phyloP scores from a whole-genome alignment of 2,113 vertebrate species.

The Sylvicapra grimmia region DNA sequence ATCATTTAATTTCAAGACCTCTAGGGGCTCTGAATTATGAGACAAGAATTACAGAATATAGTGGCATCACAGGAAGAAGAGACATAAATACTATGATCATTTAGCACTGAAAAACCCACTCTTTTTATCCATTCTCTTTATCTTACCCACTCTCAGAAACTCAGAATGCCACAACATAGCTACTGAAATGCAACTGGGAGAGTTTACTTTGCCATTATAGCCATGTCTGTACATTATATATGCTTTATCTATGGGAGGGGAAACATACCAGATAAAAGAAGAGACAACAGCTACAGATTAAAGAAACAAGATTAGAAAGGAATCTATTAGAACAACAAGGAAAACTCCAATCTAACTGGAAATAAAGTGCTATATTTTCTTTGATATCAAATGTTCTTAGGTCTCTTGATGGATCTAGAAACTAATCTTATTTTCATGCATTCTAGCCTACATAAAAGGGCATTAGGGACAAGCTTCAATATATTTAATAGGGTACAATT shows the following conservation, averaged over 20 bases:
- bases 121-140: neutral
- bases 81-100: neutral
- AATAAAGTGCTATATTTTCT: neutral
- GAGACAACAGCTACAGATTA: neutral
- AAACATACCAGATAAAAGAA: neutral
- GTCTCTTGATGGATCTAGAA: neutral
- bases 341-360: neutral
- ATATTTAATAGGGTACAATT: neutral
- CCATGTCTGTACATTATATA: neutral
- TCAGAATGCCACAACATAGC: neutral
- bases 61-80: neutral
- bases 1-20: neutral
- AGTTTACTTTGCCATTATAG: neutral
- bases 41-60: neutral
- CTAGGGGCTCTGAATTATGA: neutral
- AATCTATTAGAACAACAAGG: neutral
- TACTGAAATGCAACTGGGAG: neutral
- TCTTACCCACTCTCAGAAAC: neutral
- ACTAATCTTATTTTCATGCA: neutral
- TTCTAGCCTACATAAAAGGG: constrained; percentile 7
- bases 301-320: neutral
- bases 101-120: neutral
- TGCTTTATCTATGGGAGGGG: neutral
- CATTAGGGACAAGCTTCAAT: neutral
- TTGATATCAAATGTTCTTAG: neutral